Conservation (phyloP, 2,888 invertebrate genomes). For the Calameuta idolon region DNA sequence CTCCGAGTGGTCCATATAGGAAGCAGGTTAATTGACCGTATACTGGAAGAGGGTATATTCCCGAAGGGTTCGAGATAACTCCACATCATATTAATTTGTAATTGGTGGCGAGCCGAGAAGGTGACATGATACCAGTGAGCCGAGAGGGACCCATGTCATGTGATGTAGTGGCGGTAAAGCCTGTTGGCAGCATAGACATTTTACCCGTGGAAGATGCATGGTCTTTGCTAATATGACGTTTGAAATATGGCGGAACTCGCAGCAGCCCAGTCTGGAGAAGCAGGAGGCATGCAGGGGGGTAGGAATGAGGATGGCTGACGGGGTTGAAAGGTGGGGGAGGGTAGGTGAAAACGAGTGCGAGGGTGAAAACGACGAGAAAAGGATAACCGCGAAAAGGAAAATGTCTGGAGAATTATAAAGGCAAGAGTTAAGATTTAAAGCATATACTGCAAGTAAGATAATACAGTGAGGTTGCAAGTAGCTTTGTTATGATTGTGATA, state of each 20-base stretch:
- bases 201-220: conserved; percentile 58
- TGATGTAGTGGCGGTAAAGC: conserved; percentile 53
- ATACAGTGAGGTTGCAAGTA: not conserved
- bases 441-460: not conserved
- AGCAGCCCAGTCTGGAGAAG: conserved; percentile 24
- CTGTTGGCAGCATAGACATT: conserved; percentile 55
- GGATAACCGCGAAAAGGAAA: conserved; percentile 6
- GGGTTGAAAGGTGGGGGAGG: not conserved
- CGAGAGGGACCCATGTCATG: conserved; percentile 44
- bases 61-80: conserved; percentile 43
- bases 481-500: not conserved
- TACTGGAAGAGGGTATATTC: conserved; percentile 38
- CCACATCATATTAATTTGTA: conserved; percentile 55
- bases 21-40: conserved; percentile 54
- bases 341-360: not conserved
- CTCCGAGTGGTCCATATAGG: conserved; percentile 8
- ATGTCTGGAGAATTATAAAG: conserved; percentile 26
- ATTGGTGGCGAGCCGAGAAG: conserved; percentile 50
- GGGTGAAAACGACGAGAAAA: not conserved
- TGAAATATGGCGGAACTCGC: conserved; percentile 56
- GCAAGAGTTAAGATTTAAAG: not conserved
- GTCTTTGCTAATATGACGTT: conserved; percentile 60
- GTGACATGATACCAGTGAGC: conserved; percentile 48
- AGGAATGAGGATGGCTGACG: not conserved
- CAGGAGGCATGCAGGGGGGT: not conserved